Percentiles rank a stretch among this genome's conserved stretches.
phyloP scores from a whole-genome alignment of 2,113 vertebrate species.

The Poeciliopsis occidentalis region DNA sequence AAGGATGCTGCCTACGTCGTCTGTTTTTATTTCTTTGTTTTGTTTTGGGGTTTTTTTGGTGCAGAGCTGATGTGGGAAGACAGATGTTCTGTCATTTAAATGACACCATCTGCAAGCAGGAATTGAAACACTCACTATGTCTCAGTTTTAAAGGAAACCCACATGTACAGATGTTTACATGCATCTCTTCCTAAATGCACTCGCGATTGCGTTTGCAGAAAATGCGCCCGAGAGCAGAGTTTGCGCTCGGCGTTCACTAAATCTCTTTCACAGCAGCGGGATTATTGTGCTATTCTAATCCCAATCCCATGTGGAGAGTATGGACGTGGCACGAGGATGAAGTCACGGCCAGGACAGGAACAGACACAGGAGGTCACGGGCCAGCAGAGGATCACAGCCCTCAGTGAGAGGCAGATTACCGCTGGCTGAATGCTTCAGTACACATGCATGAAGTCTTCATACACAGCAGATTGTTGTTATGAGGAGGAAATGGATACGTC shows the following conservation, averaged over 20 bases:
- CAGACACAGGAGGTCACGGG: conserved; percentile 52
- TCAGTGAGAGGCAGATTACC: conserved; percentile 47
- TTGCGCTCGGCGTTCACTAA: conserved; percentile 69
- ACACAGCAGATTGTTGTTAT: conserved; percentile 4
- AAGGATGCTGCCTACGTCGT: not conserved
- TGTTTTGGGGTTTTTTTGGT: too few relatives aligned
- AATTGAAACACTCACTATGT: conserved; percentile 49
- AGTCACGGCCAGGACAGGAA: conserved; percentile 53
- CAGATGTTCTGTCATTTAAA: not conserved
- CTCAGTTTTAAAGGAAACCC: not conserved
- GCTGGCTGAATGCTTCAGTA: conserved; percentile 18
- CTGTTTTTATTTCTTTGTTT: not conserved
- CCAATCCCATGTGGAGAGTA: conserved; percentile 73
- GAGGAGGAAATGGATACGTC: conserved; percentile 1
- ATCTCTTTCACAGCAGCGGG: conserved; percentile 72
- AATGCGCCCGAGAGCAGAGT: conserved; percentile 27
- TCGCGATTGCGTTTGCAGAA: not conserved
- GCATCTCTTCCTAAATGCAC: not conserved
- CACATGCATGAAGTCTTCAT: conserved; percentile 8
- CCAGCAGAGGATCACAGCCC: conserved; percentile 32
- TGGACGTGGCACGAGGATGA: conserved; percentile 67
- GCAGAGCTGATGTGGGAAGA: not conserved
- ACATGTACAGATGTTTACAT: not conserved
- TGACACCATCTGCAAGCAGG: conserved; percentile 54
- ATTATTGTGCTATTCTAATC: conserved; percentile 81